A percentile compares a stretch with the other conserved stretches of the same genome.
These are phyloP conservation scores for Pelecanoides urinatrix DNA, from an alignment of 2,113 vertebrate species.

Conservation along the genomic window DNA sequence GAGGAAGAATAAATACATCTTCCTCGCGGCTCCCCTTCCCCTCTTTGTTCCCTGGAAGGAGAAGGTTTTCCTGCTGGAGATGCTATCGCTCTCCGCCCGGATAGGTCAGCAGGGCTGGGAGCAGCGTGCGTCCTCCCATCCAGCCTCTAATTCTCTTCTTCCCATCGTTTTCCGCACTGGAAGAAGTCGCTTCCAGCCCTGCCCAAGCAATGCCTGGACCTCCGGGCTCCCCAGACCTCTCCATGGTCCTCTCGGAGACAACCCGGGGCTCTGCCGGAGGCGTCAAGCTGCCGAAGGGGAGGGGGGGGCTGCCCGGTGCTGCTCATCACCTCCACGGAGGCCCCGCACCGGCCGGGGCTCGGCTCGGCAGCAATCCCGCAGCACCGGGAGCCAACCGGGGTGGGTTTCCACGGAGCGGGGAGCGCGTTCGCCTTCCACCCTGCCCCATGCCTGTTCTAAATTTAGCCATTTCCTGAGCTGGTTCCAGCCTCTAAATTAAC, in stretches of 20 bases:
- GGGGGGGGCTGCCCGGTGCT: neutral
- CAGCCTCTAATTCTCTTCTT: neutral
- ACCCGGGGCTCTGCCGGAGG: neutral
- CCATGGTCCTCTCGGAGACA: neutral
- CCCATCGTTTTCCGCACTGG: neutral
- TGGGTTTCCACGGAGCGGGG: neutral
- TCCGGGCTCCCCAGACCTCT: neutral
- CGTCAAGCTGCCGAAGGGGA: neutral
- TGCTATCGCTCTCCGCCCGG: conserved; percentile 70
- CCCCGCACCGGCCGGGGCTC: neutral
- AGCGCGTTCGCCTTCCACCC: neutral
- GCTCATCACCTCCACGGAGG: neutral
- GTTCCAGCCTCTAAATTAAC: conserved; percentile 8
- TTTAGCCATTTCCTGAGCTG: neutral
- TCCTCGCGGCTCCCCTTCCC: conserved; percentile 36
- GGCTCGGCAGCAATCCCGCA: neutral
- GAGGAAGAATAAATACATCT: conserved; percentile 60
- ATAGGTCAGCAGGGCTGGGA: conserved; percentile 39
- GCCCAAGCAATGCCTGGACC: neutral
- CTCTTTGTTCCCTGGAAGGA: conserved; percentile 69
- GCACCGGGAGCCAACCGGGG: neutral
- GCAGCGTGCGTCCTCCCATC: neutral
- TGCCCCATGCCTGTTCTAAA: neutral
- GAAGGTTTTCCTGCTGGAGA: conserved; percentile 71
- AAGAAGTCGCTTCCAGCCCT: neutral